A percentile compares a stretch with the other conserved stretches of the same genome.
Evolutionary conservation across 2,113 vertebrate genomes (phyloP).

Genomic region (Euleptes europaea): DNA sequence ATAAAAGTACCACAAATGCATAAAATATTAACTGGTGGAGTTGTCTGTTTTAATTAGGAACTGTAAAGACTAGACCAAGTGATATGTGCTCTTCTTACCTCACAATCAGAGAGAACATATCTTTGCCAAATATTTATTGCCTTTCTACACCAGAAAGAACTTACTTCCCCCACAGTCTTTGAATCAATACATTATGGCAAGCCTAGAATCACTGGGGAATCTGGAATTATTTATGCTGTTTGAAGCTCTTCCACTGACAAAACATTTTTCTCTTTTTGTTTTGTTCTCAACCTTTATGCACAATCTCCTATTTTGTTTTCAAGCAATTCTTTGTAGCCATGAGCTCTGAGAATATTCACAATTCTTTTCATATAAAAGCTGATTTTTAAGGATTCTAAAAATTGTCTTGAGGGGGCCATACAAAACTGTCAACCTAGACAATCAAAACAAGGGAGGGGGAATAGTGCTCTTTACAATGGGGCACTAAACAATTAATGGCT

Average conservation of each 20-base stretch:
- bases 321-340: neutral
- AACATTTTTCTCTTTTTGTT: neutral
- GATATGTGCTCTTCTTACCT: slow-evolving; percentile 2
- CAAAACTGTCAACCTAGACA: no score
- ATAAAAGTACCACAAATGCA: neutral
- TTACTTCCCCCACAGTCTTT: slow-evolving; percentile 6
- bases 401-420: neutral
- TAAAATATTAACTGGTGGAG: slow-evolving; percentile 6
- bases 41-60: slow-evolving; percentile 22
- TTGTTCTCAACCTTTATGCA: neutral
- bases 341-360: neutral
- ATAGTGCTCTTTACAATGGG: neutral
- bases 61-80: neutral
- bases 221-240: slow-evolving; percentile 30
- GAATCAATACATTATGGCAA: slow-evolving; percentile 33
- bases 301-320: neutral
- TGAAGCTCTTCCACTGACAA: slow-evolving; percentile 27
- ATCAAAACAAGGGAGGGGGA: no score
- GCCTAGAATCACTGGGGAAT: slow-evolving; percentile 30
- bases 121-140: slow-evolving; percentile 22
- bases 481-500: neutral
- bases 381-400: neutral
- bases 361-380: neutral
- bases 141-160: neutral
- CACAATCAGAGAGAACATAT: slow-evolving; percentile 24